Evolutionary conservation across 2,888 invertebrate genomes (phyloP).

Genomic region (Sicus ferrugineus): DNA sequence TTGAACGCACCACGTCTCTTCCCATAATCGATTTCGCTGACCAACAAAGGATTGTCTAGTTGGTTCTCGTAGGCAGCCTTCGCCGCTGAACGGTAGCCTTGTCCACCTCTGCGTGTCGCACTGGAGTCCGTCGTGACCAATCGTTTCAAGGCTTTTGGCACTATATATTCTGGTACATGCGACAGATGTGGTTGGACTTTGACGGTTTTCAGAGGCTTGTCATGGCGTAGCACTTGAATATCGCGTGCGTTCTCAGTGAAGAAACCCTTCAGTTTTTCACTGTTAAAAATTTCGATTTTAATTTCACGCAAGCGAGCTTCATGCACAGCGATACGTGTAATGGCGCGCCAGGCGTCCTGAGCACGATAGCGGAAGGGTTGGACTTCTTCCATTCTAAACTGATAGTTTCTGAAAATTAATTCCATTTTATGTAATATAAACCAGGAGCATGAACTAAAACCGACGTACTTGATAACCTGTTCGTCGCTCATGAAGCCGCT

Average conservation of each 20-base stretch:
- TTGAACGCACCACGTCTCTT: slow-evolving; percentile 47
- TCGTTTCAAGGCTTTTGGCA: slow-evolving; percentile 79
- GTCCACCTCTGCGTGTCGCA: slow-evolving; percentile 33
- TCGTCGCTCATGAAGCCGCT: slow-evolving; percentile 72
- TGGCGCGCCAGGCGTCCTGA: slow-evolving; percentile 93
- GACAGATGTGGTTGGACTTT: slow-evolving; percentile 83
- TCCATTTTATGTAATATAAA: too few species aligned
- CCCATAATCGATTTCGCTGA: slow-evolving; percentile 61
- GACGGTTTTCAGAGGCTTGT: slow-evolving; percentile 86
- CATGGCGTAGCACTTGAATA: slow-evolving; percentile 82
- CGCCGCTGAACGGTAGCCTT: slow-evolving; percentile 49
- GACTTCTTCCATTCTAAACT: slow-evolving; percentile 93
- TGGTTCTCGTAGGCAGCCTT: slow-evolving; percentile 58
- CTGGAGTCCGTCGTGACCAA: slow-evolving; percentile 62
- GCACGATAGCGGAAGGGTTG: slow-evolving; percentile 96
- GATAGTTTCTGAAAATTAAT: slow-evolving; percentile 75
- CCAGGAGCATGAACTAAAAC: background rate
- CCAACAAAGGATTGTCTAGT: slow-evolving; percentile 59
- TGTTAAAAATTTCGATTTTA: slow-evolving; percentile 90
- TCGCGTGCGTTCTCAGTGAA: slow-evolving; percentile 93
- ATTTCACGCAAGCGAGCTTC: slow-evolving; percentile 97
- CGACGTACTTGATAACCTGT: slow-evolving; percentile 70
- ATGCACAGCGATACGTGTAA: slow-evolving; percentile 90
- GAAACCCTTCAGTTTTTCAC: slow-evolving; percentile 88
- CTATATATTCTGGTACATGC: slow-evolving; percentile 92